Conservation (phyloP, 2,888 invertebrate genomes). For the Harmothoe impar region DNA sequence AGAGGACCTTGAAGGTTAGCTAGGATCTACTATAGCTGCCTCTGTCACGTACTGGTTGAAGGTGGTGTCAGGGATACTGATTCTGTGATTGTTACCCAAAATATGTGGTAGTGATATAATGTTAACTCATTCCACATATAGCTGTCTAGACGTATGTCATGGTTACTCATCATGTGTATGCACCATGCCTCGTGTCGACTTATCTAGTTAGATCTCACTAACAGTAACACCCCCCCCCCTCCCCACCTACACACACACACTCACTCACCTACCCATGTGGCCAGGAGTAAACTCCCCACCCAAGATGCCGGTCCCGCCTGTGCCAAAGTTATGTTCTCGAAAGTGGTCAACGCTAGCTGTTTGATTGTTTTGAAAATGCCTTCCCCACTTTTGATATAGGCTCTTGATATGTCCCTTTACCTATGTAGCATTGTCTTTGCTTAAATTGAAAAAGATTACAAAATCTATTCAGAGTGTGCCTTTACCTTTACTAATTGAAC, state of each 20-base stretch:
- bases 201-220: not conserved
- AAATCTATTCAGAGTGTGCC: not conserved
- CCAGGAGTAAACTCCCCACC: not conserved
- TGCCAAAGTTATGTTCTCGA: not conserved
- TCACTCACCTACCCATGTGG: not conserved
- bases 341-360: not conserved
- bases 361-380: not conserved
- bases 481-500: not conserved
- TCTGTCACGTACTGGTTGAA: constrained; percentile 10
- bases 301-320: not conserved
- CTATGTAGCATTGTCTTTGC: not conserved
- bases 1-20: not conserved
- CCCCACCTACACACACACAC: no score
- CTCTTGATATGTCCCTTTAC: not conserved
- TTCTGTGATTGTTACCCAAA: constrained; percentile 26
- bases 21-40: not conserved
- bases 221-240: no score
- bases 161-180: not conserved
- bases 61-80: constrained; percentile 11
- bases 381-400: not conserved
- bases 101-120: not conserved
- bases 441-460: not conserved
- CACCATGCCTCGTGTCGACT: not conserved
- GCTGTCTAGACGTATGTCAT: not conserved
- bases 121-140: not conserved